phyloP scores from a whole-genome alignment of 1,140 invertebrate genomes.

The Hermatobates lingyangjiaoensis region DNA sequence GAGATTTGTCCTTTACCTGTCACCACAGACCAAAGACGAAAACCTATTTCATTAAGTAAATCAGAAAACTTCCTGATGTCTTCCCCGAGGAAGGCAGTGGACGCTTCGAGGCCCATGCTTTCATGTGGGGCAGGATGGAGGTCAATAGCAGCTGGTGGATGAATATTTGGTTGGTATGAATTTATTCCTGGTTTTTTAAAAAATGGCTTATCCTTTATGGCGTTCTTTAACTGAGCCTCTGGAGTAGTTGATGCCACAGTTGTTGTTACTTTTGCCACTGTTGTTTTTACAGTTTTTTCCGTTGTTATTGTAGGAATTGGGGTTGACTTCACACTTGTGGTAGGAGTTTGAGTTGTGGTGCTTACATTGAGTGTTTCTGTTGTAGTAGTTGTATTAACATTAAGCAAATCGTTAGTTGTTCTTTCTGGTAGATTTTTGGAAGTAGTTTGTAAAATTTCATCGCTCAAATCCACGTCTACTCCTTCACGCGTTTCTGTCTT shows the following conservation, averaged over 20 bases:
- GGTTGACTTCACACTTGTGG: too few species aligned
- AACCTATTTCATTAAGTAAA: slow-evolving; percentile 65
- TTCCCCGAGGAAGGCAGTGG: slow-evolving; percentile 40
- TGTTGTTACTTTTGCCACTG: not conserved
- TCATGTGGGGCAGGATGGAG: slow-evolving; percentile 35
- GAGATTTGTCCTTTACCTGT: slow-evolving; percentile 45
- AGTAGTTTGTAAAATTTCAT: too few species aligned
- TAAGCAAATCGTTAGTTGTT: too few species aligned
- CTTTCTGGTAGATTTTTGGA: too few species aligned
- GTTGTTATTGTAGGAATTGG: not conserved
- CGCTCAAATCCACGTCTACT: too few species aligned
- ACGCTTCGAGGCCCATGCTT: slow-evolving; percentile 52
- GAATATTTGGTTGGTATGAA: not conserved
- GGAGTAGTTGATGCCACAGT: not conserved
- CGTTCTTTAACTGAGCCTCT: slow-evolving; percentile 4
- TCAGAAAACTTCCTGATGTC: slow-evolving; percentile 49
- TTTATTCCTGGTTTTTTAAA: slow-evolving; percentile 11
- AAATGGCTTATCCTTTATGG: not conserved
- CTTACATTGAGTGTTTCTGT: too few species aligned
- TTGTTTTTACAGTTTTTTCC: slow-evolving; percentile 10
- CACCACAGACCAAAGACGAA: slow-evolving; percentile 54
- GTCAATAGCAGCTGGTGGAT: slow-evolving; percentile 24
- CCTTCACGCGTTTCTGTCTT: too few species aligned
- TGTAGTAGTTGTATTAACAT: too few species aligned
- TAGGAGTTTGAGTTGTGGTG: too few species aligned